phyloP scores from a whole-genome alignment of 2,113 vertebrate species.

The Chelonoidis abingdonii region DNA sequence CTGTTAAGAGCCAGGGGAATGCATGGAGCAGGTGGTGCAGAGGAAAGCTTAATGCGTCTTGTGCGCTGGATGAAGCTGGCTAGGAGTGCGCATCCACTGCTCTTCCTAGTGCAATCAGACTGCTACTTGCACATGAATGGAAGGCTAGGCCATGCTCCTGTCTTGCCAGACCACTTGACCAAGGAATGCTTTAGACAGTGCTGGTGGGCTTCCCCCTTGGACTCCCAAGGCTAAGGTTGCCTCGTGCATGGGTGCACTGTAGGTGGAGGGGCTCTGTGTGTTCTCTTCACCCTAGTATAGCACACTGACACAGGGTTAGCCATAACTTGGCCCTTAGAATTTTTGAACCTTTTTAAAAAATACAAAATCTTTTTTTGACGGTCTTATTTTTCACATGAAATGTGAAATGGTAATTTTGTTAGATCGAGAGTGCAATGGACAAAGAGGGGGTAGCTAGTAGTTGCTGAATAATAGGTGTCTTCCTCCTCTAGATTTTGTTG shows the following conservation, averaged over 20 bases:
- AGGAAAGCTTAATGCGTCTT: background rate
- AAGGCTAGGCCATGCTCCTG: background rate
- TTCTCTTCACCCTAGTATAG: background rate
- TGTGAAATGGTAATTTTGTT: background rate
- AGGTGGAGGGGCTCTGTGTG: background rate
- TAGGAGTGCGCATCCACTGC: background rate
- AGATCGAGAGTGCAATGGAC: accelerated
- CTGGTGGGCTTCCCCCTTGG: background rate
- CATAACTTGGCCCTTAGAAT: background rate
- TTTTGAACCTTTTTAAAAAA: background rate
- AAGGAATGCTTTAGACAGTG: background rate
- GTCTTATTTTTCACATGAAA: background rate
- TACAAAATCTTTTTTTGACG: background rate
- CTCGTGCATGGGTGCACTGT: background rate
- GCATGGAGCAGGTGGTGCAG: background rate
- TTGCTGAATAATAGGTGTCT: background rate
- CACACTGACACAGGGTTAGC: background rate
- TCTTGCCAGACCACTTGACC: background rate
- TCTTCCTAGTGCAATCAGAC: accelerated
- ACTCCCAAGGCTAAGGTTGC: background rate
- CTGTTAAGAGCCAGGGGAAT: background rate
- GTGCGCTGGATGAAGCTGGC: background rate
- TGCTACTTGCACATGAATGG: background rate
- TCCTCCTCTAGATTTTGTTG: background rate
- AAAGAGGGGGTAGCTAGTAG: background rate